Evolutionary conservation across 2,888 invertebrate genomes (phyloP), one percentile per base, ranked within the genome.

Genomic region (Pseudococcus viburni): DNA sequence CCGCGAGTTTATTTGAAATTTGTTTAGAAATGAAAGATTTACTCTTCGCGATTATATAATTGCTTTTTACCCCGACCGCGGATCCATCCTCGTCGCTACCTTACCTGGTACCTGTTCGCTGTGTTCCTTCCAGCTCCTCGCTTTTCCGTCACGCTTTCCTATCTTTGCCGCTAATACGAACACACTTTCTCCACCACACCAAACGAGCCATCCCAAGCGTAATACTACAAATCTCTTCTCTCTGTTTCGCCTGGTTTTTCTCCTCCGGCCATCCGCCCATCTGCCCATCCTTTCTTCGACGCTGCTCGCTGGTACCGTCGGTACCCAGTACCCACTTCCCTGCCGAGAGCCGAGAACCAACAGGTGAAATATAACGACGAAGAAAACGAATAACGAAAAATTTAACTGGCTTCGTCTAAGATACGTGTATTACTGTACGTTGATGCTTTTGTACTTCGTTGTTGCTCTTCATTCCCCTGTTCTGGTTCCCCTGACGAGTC

Each of bases 1-100:
- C 68, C 68, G 68, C 26, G n/a, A 80, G 42, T 80, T 80, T 80
- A 80, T 80, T 42, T 80, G 80, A 42, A 80, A 80, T 80, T 80
- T 42, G 80, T 80, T 80, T 80, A 39, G 80, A 80, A 80, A 80
- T 80, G 80, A 80, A 80, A 80, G 80, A 80, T 80, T 80, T 80
- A 80, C 80, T 73, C 68, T 80, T 80, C 42, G 80, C 80, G 80
- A 80, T 80, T 80, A 80, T 80, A 80, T 80, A 80, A 80, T 80
- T 80, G 80, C 80, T 80, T 80, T 80, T 80, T 80, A 80, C 80
- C 80, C 42, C 22, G 33, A 26, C 68, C 68, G 33, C 68, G 68
- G 9, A 73, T 26, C 68, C 68, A 33, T 73, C 68, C 33, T 73
- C 33, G 15, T 33, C 68, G 5, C 1, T 73, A 22, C 19, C 64